Base-by-base conservation (phyloP, 1,140 invertebrate species). In the Ylistrum balloti region DNA sequence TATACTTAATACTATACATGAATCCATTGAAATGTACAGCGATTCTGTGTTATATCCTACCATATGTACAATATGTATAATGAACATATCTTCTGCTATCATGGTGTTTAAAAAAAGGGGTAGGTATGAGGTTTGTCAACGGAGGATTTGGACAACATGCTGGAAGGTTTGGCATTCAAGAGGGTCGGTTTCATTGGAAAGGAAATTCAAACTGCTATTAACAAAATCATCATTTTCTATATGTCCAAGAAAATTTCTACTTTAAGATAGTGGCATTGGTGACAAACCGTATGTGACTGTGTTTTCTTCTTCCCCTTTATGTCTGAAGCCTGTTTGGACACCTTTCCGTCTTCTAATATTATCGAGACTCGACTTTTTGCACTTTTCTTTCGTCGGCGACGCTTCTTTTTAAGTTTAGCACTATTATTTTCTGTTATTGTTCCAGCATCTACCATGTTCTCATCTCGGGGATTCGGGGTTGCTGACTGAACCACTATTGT, bases 341-440 rank as follows among this genome's bases (percentile, higher is more conserved):
- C 17, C 56, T n/a, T n/a, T 17, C 45, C 35, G 13, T 38, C 35
- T 38, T 38, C 35, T 13, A 13, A 7, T 13, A 17, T 45, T 74
- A n/a, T 74, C 56, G 56, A 74, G 5, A 74, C 17, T 74, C 56
- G 56, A 74, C 56, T 74, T 74, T 28, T 74, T 74, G 56, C 56
- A 74, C 56, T 74, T 74, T 74, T 74, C 56, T 11, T 74, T n/a
- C 56, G 56, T 74, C 56, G 56, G 17, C 56, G 56, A 7, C 56
- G 56, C 56, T 28, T 74, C 56, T 74, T 74, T 74, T 74, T 74
- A 74, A 17, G 1, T 74, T 74, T 74, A 74, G 56, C 56, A 74
- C 56, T 74, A 3, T n/a, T 28, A 3, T 9, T n/a, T 2, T 74
- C 56, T 17, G 17, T n/a, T n/a, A n/a, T n/a, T n/a, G n/a, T 28